phyloP scores from a whole-genome alignment of 2,113 vertebrate genomes.

The Pholis gunnellus region DNA sequence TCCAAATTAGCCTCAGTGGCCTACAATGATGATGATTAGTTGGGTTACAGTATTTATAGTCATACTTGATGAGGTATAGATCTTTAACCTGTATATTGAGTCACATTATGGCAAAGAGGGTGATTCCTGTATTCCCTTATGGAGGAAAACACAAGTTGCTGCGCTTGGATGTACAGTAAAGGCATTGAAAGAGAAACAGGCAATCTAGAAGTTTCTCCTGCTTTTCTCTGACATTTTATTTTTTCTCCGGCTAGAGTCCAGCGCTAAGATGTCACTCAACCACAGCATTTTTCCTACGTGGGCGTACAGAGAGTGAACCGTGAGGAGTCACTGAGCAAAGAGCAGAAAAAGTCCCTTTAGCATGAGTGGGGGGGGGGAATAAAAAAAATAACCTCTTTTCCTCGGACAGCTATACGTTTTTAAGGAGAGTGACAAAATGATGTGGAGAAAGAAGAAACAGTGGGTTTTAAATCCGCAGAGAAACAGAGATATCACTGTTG shows the following conservation, averaged over 20 bases:
- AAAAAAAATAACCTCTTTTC: not conserved
- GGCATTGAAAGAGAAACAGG: not conserved
- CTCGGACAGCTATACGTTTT: not conserved
- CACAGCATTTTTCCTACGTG: conserved; percentile 78
- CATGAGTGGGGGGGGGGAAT: not conserved
- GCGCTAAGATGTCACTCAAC: conserved; percentile 68
- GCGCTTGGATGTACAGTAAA: not conserved
- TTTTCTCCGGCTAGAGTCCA: conserved; percentile 56
- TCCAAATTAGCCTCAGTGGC: not conserved
- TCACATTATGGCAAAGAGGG: not conserved
- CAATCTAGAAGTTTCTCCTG: conserved; percentile 19
- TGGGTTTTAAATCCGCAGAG: not conserved
- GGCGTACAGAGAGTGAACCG: conserved; percentile 51
- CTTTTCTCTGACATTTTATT: conserved; percentile 52
- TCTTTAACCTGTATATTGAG: not conserved
- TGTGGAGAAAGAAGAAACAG: not conserved
- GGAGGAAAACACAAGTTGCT: not conserved
- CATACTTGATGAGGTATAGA: not conserved
- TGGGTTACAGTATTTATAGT: not conserved
- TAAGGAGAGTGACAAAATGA: not conserved
- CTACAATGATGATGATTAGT: not conserved
- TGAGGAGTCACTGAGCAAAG: conserved; percentile 33
- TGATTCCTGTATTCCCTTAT: not conserved
- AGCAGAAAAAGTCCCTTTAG: conserved; percentile 7
- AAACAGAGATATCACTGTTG: not conserved